Percentiles rank a stretch among this genome's conserved stretches.
Conservation (phyloP, 2,888 invertebrate species). For the Chrysomela aeneicollis region DNA sequence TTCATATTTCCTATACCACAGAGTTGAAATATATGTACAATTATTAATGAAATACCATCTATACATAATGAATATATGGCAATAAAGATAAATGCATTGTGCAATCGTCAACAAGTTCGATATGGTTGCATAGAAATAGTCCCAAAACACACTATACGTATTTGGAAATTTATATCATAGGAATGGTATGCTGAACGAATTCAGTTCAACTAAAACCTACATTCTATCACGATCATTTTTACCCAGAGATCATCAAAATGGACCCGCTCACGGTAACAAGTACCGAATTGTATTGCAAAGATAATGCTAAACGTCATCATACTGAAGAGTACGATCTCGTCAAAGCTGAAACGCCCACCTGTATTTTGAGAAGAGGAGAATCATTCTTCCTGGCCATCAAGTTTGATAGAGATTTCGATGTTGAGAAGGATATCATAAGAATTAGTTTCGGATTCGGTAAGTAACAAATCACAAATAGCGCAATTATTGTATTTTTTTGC, state of each 20-base stretch:
- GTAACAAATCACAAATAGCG: too few relatives aligned
- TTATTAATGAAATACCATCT: too few relatives aligned
- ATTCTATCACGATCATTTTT: not conserved
- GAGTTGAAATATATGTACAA: too few relatives aligned
- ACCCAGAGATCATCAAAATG: constrained; percentile 39
- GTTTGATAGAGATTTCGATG: constrained; percentile 70
- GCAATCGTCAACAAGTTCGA: too few relatives aligned
- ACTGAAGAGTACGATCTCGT: constrained; percentile 75
- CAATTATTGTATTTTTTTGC: too few relatives aligned
- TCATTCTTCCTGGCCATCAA: constrained; percentile 74
- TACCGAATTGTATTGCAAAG: constrained; percentile 67
- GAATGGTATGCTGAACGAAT: not conserved
- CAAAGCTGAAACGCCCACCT: constrained; percentile 66
- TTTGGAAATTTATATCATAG: not conserved
- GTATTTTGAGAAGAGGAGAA: constrained; percentile 77
- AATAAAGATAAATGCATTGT: too few relatives aligned
- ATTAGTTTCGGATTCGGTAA: constrained; percentile 74
- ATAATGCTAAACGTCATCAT: constrained; percentile 74
- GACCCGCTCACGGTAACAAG: constrained; percentile 65
- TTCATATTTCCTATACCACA: not conserved
- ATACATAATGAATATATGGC: too few relatives aligned
- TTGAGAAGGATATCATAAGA: constrained; percentile 70
- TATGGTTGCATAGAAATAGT: too few relatives aligned
- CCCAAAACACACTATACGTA: too few relatives aligned
- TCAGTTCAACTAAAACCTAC: not conserved